These are phyloP conservation scores for Aix galericulata DNA, from an alignment of 2,113 vertebrate genomes.

Conservation along the genomic window DNA sequence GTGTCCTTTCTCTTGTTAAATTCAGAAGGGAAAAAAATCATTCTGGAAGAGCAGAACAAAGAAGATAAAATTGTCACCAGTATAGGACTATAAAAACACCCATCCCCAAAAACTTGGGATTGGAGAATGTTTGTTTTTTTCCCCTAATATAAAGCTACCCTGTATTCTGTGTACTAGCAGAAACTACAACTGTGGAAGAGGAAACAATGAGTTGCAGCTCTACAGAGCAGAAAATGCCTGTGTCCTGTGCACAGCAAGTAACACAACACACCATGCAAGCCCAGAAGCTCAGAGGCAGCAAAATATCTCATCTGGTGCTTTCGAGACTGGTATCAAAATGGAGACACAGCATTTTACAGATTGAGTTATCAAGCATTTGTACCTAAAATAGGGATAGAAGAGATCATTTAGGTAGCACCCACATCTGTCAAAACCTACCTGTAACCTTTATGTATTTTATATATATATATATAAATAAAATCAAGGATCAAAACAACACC, in stretches of 20 bases:
- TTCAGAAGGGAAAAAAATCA: not conserved
- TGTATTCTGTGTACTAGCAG: not conserved
- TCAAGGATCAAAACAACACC: constrained; percentile 36
- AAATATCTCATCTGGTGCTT: not conserved
- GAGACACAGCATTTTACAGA: not conserved
- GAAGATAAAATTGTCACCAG: not conserved
- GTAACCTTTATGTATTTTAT: not conserved
- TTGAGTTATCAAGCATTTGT: not conserved
- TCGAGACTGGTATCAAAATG: not conserved
- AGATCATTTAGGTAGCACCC: not conserved
- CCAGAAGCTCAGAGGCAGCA: not conserved
- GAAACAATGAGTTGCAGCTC: not conserved
- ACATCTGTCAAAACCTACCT: constrained; percentile 47
- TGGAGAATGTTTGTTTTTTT: not conserved
- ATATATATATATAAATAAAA: not conserved
- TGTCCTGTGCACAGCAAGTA: not conserved
- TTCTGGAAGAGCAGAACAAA: not conserved
- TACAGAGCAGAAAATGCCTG: not conserved
- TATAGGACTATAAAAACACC: not conserved
- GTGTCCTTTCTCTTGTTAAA: not conserved
- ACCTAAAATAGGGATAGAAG: not conserved
- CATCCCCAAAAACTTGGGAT: not conserved
- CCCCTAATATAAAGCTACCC: not conserved
- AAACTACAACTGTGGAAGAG: not conserved
- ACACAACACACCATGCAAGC: not conserved